Percentiles rank a stretch among this genome's conserved stretches.
These are phyloP conservation scores for Vicugna pacos DNA, from an alignment of 2,113 vertebrate species.

Conservation along the genomic window DNA sequence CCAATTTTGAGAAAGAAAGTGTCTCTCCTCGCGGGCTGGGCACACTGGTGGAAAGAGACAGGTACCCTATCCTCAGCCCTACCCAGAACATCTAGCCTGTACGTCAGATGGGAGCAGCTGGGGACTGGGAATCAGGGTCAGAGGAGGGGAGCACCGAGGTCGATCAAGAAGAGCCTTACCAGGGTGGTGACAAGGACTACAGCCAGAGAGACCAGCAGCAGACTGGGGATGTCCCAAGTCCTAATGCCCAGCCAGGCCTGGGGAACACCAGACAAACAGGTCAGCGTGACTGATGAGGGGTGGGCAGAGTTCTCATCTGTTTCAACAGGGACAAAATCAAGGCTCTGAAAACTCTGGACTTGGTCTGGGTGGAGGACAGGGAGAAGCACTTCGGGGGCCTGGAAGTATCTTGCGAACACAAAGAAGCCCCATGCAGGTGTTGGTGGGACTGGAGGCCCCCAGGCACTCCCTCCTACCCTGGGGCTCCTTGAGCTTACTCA, in stretches of 20 bases:
- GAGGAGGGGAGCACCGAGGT: neutral
- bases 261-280: slow-evolving; percentile 69
- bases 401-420: neutral
- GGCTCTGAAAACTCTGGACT: neutral
- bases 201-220: slow-evolving; percentile 89
- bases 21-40: neutral
- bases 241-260: slow-evolving; percentile 86
- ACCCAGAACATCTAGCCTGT: neutral
- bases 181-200: slow-evolving; percentile 87
- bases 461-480: neutral
- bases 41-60: neutral
- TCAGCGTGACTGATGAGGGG: neutral
- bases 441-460: neutral
- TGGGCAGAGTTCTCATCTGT: neutral
- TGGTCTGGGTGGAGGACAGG: neutral
- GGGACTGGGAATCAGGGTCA: neutral
- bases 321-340: neutral
- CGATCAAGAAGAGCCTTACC: slow-evolving; percentile 85
- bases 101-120: slow-evolving; percentile 54
- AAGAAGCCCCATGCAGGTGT: neutral
- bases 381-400: neutral
- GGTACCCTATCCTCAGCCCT: neutral
- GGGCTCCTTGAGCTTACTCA: slow-evolving; percentile 63
- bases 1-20: neutral
- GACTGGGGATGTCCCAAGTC: slow-evolving; percentile 85